Percentiles rank a stretch among this genome's conserved stretches.
phyloP scores from a whole-genome alignment of 2,797 vertebrate genomes.

The Numenius phaeopus region DNA sequence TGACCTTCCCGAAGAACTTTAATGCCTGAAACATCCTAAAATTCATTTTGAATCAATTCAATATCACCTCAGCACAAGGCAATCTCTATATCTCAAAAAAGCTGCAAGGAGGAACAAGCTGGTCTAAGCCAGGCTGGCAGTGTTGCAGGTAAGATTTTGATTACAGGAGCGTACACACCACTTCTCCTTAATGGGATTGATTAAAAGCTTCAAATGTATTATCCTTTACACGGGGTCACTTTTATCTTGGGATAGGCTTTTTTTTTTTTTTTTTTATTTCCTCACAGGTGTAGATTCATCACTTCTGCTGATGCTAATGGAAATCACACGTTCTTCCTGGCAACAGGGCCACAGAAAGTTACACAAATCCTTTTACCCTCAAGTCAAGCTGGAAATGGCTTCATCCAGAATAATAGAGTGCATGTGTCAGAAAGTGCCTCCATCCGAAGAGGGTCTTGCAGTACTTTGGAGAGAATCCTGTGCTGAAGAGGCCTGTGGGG shows the following conservation, averaged over 20 bases:
- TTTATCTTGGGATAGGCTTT: background rate
- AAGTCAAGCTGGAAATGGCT: background rate
- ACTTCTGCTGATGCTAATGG: background rate
- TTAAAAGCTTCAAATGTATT: constrained; percentile 1
- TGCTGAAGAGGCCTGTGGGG: background rate
- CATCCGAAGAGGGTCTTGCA: background rate
- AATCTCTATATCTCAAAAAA: background rate
- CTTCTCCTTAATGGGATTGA: constrained; percentile 31
- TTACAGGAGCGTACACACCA: background rate
- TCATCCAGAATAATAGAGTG: too few relatives aligned
- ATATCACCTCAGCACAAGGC: background rate
- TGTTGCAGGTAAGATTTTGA: background rate
- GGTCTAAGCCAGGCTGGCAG: background rate
- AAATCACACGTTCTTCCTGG: background rate
- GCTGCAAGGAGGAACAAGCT: background rate
- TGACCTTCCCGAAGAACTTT: constrained; percentile 12
- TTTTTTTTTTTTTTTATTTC: background rate
- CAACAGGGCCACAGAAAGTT: background rate
- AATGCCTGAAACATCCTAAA: constrained; percentile 36
- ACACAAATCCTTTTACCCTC: background rate
- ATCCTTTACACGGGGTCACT: background rate
- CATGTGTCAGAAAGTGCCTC: background rate
- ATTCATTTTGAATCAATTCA: constrained; percentile 45
- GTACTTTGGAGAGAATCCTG: background rate
- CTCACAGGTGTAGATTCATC: background rate